Base-by-base conservation (phyloP, 2,888 invertebrate genomes). In the Molanna angustata region DNA sequence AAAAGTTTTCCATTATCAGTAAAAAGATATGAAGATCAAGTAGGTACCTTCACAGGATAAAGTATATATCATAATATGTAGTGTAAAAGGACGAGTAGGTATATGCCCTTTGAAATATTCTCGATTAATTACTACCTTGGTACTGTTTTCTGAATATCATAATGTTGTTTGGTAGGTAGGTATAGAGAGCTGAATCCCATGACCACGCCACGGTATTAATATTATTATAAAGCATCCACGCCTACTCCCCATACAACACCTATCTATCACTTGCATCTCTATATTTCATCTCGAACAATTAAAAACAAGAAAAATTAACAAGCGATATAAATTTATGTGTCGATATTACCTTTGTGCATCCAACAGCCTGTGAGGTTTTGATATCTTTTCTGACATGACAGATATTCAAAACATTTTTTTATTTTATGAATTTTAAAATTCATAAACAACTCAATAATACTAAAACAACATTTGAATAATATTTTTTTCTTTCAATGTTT, bases 221-320 rank as follows among this genome's bases (percentile, higher is more conserved):
- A n/a, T n/a, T n/a, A 45, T 37, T 37, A 53, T 49, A 18, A 49
- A 49, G 31, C 27, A 19, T 43, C 47, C 37, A 49, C 54, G 54
- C 54, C 54, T 43, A 50, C 54, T 42, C 47, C n/a, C 31, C 45
- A 22, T 37, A 40, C 52, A 17, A 37, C 52, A 57, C 49, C 54
- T 54, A 57, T 57, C 57, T 57, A 57, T 57, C 57, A 58, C 17
- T 49, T 45, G 52, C 49, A 58, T 58, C 58, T 58, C 57, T 39
- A 54, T 54, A 57, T 37, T 17, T 58, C 58, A 58, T 52, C 39
- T 47, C 39, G 44, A 41, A 52, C 57, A 57, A 54, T 57, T 57
- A 57, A 54, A 57, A 57, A 22, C 46, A 42, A 53, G 52, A 49
- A 52, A 56, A 52, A 52, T 56, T 53, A 56, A 52, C 56, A 42